Evolutionary conservation across 92 coral and sea anemone species (phyloP).

Genomic region (Palythoa caribaeorum): DNA sequence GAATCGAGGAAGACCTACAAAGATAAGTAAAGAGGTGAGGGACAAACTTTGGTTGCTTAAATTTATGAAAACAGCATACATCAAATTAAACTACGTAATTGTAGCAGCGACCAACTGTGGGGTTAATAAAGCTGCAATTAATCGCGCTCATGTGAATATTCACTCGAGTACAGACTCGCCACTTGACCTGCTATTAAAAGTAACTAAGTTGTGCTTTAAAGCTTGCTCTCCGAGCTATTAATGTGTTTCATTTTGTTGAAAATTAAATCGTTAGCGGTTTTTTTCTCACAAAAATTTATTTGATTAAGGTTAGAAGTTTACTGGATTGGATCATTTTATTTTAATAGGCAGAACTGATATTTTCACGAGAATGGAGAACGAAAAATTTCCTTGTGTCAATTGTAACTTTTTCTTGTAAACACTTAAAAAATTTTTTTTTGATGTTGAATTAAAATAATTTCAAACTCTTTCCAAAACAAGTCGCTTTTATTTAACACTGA

Average conservation of each 20-base stretch:
- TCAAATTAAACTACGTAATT: not conserved
- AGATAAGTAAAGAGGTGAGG: slow-evolving; percentile 8
- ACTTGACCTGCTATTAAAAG: slow-evolving; percentile 40
- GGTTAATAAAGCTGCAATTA: slow-evolving; percentile 12
- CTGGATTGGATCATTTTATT: not conserved
- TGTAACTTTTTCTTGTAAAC: slow-evolving; percentile 21
- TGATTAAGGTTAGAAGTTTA: not conserved
- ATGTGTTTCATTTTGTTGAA: not conserved
- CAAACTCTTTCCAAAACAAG: slow-evolving; percentile 20
- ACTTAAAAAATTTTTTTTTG: not conserved
- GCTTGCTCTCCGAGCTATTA: not conserved
- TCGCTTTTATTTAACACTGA: slow-evolving; percentile 18
- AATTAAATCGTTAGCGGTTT: not conserved
- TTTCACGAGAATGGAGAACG: not conserved
- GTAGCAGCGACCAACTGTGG: not conserved
- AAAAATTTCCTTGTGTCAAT: slow-evolving; percentile 15
- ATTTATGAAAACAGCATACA: not conserved
- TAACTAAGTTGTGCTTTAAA: not conserved
- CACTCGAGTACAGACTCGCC: slow-evolving; percentile 11
- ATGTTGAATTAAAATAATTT: slow-evolving; percentile 21
- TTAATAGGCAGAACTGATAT: not conserved
- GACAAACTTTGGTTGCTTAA: not conserved
- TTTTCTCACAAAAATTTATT: not conserved
- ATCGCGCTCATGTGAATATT: not conserved
- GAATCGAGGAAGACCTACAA: slow-evolving; percentile 11